Evolutionary conservation across 2,888 invertebrate genomes (phyloP).

Genomic region (Metellina segmentata): DNA sequence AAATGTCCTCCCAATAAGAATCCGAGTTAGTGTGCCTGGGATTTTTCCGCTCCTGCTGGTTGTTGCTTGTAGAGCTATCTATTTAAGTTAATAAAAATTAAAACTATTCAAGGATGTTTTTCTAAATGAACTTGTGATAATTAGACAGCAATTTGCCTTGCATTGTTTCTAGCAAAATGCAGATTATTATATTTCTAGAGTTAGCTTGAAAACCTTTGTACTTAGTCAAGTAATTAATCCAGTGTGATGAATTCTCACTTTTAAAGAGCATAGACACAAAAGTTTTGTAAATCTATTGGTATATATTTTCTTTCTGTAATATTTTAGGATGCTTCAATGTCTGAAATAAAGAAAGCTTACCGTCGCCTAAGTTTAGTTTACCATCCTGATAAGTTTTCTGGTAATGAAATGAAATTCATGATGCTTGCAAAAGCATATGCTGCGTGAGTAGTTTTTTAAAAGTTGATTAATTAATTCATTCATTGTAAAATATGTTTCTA

Average conservation of each 20-base stretch:
- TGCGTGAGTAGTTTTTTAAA: conserved; percentile 80
- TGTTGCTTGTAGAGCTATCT: no score
- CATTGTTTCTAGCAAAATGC: no score
- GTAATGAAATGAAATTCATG: conserved; percentile 98
- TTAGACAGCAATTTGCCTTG: no score
- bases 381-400: conserved; percentile 99
- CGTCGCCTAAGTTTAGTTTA: conserved; percentile 94
- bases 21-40: no score
- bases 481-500: not conserved
- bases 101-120: no score
- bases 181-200: no score
- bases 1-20: no score
- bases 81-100: no score
- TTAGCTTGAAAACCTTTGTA: not conserved
- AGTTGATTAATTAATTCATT: not conserved
- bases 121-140: no score
- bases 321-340: conserved; percentile 88
- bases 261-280: no score
- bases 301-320: conserved; percentile 13
- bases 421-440: conserved; percentile 93
- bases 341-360: conserved; percentile 97
- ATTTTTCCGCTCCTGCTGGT: no score
- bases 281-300: not conserved
- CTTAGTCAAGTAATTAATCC: not conserved
- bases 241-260: no score